A percentile compares a stretch with the other conserved stretches of the same genome.
phyloP scores from a whole-genome alignment of 1,140 invertebrate species.

The Drosophila aff. region DNA sequence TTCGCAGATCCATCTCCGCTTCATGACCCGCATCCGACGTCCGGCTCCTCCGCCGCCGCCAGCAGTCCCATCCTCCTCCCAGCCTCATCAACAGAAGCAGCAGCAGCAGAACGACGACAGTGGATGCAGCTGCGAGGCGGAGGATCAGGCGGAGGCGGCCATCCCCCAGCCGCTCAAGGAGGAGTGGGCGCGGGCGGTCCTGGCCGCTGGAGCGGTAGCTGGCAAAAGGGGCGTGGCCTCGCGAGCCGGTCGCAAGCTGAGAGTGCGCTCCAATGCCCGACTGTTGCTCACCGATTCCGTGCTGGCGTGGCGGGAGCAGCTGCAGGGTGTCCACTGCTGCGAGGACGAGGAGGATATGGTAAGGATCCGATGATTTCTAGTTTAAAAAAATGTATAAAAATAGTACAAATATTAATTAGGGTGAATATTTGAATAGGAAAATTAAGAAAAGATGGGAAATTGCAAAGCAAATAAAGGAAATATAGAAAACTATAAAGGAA shows the following conservation, averaged over 20 bases:
- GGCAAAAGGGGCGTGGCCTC: slow-evolving; percentile 60
- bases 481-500: too few species aligned
- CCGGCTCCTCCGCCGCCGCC: slow-evolving; percentile 55
- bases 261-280: slow-evolving; percentile 62
- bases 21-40: slow-evolving; percentile 65
- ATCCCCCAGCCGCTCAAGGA: slow-evolving; percentile 59
- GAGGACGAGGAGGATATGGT: slow-evolving; percentile 85
- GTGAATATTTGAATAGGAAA: neutral
- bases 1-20: slow-evolving; percentile 52
- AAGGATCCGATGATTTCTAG: slow-evolving; percentile 20
- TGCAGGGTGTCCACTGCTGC: slow-evolving; percentile 67
- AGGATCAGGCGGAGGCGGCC: slow-evolving; percentile 33
- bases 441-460: neutral
- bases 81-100: neutral
- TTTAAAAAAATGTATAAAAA: neutral
- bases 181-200: slow-evolving; percentile 63
- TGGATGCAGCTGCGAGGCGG: slow-evolving; percentile 66
- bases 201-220: slow-evolving; percentile 53
- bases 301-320: slow-evolving; percentile 70
- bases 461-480: too few species aligned
- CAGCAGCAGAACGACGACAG: slow-evolving; percentile 57
- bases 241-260: slow-evolving; percentile 48
- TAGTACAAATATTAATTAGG: neutral
- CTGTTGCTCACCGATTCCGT: slow-evolving; percentile 64
- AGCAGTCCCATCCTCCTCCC: neutral